phyloP scores from a whole-genome alignment of 2,113 vertebrate genomes.

The Larimichthys crocea region DNA sequence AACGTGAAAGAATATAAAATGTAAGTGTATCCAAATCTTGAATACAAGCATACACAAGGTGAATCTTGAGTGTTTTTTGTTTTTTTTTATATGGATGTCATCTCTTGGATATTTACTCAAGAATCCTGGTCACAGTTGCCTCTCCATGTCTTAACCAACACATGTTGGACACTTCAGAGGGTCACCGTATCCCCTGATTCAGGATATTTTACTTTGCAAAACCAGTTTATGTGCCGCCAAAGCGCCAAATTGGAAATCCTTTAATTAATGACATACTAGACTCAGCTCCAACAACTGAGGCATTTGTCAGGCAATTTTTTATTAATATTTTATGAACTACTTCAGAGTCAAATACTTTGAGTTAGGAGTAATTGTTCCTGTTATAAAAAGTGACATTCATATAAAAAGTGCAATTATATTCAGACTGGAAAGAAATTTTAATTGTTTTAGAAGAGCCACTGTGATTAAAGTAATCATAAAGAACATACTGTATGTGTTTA shows the following conservation, averaged over 20 bases:
- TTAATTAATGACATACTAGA: background rate
- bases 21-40: background rate
- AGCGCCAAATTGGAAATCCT: background rate
- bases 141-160: background rate
- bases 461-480: no score
- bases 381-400: no score
- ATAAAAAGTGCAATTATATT: no score
- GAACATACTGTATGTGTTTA: background rate
- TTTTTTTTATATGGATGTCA: background rate
- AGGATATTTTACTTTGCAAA: background rate
- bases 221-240: background rate
- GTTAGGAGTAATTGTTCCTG: no score
- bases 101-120: background rate
- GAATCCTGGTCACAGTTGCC: background rate
- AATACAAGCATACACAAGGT: background rate
- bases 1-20: no score
- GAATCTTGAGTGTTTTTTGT: background rate
- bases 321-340: background rate
- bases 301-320: background rate
- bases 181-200: background rate
- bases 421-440: no score
- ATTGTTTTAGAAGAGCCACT: no score
- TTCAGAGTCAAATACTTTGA: background rate
- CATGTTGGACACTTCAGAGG: background rate
- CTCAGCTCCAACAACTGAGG: background rate